phyloP scores from a whole-genome alignment of 2,797 vertebrate species.

The Anguilla obscura region DNA sequence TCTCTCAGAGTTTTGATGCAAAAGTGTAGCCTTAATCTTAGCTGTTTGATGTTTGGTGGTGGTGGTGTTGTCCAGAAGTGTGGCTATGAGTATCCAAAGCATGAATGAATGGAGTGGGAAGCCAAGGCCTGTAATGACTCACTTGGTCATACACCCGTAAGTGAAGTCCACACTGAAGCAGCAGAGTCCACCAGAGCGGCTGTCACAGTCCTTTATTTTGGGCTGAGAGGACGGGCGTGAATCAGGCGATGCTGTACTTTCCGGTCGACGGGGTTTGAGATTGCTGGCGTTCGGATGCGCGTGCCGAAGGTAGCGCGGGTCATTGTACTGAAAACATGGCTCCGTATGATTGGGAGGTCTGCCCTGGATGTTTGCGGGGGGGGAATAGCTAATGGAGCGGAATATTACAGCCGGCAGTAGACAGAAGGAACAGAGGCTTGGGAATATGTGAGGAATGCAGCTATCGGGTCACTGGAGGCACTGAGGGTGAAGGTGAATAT shows the following conservation, averaged over 20 bases:
- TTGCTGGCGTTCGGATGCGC: neutral
- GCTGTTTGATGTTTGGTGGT: neutral
- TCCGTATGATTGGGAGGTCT: neutral
- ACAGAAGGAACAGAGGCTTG: neutral
- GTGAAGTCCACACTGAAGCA: neutral
- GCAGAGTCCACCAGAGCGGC: neutral
- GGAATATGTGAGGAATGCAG: neutral
- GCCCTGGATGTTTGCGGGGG: neutral
- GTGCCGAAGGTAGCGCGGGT: neutral
- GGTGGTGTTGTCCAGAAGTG: too few species aligned
- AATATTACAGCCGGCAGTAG: neutral
- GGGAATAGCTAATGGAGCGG: neutral
- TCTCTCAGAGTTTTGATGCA: neutral
- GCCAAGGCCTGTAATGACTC: too few species aligned
- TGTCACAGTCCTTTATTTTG: neutral
- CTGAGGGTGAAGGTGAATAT: neutral
- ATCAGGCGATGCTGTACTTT: neutral
- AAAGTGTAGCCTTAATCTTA: neutral
- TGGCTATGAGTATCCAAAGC: neutral
- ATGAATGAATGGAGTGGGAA: neutral
- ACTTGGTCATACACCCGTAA: neutral
- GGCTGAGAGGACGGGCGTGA: too few species aligned
- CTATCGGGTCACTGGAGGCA: neutral
- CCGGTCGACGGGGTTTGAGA: neutral
- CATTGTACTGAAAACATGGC: neutral